Evolutionary conservation across 2,113 vertebrate genomes (phyloP).

Genomic region (Thamnaconus septentrionalis): DNA sequence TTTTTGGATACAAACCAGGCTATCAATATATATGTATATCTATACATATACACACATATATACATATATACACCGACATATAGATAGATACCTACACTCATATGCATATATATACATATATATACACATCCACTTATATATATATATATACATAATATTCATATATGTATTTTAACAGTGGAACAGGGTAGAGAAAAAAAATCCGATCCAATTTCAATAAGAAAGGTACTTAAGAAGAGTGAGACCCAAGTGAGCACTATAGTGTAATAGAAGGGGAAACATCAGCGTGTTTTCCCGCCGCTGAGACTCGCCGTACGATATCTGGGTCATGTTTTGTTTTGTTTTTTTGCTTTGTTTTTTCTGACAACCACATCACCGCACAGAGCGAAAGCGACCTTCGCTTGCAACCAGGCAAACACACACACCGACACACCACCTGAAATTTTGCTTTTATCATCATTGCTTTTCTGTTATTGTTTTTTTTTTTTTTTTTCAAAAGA

Average conservation of each 20-base stretch:
- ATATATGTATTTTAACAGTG: too few species aligned
- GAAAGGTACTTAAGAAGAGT: too few species aligned
- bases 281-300: slow-evolving; percentile 9
- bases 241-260: background rate
- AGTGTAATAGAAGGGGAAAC: background rate
- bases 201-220: too few species aligned
- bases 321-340: background rate
- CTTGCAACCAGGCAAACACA: background rate
- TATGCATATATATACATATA: too few species aligned
- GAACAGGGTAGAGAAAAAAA: background rate
- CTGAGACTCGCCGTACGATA: slow-evolving; percentile 40
- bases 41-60: too few species aligned
- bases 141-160: too few species aligned
- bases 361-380: slow-evolving; percentile 24
- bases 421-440: background rate
- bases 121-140: too few species aligned
- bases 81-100: too few species aligned
- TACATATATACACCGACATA: too few species aligned
- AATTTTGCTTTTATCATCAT: slow-evolving; percentile 37
- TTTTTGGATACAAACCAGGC: too few species aligned
- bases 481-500: background rate
- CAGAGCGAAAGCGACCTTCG: slow-evolving; percentile 32
- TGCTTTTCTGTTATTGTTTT: too few species aligned
- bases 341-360: slow-evolving; percentile 1
- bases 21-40: too few species aligned